These are phyloP conservation scores for Pedionomus torquatus DNA, from an alignment of 2,113 vertebrate genomes.

Conservation along the genomic window DNA sequence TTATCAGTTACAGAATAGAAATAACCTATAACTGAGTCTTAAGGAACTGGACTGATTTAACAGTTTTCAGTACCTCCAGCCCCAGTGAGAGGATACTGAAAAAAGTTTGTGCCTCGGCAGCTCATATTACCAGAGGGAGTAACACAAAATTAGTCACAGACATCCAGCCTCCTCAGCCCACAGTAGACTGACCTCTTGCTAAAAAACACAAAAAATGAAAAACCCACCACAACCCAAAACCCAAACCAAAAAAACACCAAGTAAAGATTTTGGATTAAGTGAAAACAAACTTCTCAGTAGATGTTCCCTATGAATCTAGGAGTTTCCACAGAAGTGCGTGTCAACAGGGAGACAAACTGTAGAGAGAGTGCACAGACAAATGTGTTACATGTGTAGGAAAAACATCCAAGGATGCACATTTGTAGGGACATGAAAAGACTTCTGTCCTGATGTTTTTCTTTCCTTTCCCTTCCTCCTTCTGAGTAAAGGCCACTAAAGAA, in stretches of 20 bases:
- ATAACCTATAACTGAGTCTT: neutral
- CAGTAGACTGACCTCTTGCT: neutral
- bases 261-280: neutral
- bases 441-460: neutral
- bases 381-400: accelerated
- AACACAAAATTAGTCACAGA: neutral
- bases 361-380: neutral
- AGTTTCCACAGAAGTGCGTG: neutral
- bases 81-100: accelerated
- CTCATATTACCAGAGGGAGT: neutral
- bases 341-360: neutral
- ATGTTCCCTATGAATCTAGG: neutral
- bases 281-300: neutral
- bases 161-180: neutral
- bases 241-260: too few species aligned
- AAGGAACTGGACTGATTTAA: neutral
- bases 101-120: neutral
- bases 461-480: neutral
- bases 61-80: neutral
- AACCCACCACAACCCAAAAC: too few species aligned
- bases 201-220: neutral
- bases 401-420: neutral
- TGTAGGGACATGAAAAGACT: neutral
- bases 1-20: neutral
- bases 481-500: neutral